These are phyloP conservation scores for Rugalucina vietnamica DNA, from an alignment of 2,888 invertebrate genomes.

Conservation along the genomic window DNA sequence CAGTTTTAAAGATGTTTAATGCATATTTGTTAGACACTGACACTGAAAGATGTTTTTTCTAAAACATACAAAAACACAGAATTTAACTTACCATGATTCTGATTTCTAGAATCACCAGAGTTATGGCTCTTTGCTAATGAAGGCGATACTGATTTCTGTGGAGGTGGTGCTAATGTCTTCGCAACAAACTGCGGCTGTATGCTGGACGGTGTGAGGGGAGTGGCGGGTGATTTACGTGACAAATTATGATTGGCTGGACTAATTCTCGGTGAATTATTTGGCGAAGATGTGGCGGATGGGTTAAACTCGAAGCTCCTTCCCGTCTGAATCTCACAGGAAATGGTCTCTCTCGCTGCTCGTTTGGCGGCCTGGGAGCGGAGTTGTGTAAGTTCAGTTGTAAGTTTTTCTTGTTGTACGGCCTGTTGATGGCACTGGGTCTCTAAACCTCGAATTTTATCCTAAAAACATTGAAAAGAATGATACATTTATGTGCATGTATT, in stretches of 20 bases:
- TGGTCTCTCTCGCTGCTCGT: slow-evolving; percentile 48
- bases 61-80: too few species aligned
- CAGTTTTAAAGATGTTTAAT: too few species aligned
- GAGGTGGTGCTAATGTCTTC: slow-evolving; percentile 39
- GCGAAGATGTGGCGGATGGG: slow-evolving; percentile 63
- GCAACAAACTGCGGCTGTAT: slow-evolving; percentile 38
- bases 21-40: too few species aligned
- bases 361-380: slow-evolving; percentile 63
- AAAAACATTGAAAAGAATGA: neutral
- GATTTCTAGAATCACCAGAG: neutral
- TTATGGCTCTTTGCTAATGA: slow-evolving; percentile 14
- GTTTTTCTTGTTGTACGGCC: slow-evolving; percentile 63
- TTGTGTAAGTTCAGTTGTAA: slow-evolving; percentile 68
- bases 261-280: slow-evolving; percentile 59
- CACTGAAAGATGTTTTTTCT: too few species aligned
- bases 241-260: slow-evolving; percentile 46
- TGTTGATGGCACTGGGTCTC: slow-evolving; percentile 67
- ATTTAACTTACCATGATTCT: slow-evolving; percentile 28
- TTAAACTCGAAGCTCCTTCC: slow-evolving; percentile 59
- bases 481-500: neutral
- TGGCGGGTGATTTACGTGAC: slow-evolving; percentile 44
- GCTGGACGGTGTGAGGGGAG: slow-evolving; percentile 40
- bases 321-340: slow-evolving; percentile 58
- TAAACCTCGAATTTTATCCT: slow-evolving; percentile 66
- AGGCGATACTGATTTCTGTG: slow-evolving; percentile 25